Conservation (phyloP, 2,888 invertebrate genomes). For the Andrena chrysosceles region DNA sequence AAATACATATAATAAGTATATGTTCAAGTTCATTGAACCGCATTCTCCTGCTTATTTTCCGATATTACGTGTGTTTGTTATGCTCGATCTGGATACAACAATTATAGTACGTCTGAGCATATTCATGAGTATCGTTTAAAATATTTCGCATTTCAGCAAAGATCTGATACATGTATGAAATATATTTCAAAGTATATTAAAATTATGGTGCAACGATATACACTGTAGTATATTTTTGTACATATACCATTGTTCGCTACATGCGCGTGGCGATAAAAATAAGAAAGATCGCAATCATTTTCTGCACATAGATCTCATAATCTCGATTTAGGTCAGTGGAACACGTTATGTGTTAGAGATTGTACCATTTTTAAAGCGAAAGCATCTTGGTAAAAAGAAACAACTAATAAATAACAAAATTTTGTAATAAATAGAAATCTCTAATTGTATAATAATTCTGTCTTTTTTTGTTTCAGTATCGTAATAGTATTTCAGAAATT, state of each 20-base stretch:
- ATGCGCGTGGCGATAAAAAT: constrained; percentile 7
- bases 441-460: constrained; percentile 28
- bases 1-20: constrained; percentile 29
- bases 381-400: not conserved
- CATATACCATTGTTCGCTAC: constrained; percentile 29
- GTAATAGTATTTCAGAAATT: constrained; percentile 41
- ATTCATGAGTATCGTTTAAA: constrained; percentile 41
- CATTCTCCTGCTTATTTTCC: constrained; percentile 16
- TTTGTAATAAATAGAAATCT: constrained; percentile 17
- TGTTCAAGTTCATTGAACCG: constrained; percentile 23
- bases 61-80: constrained; percentile 30
- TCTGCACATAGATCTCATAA: constrained; percentile 1
- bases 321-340: constrained; percentile 2
- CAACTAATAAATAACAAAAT: constrained; percentile 15
- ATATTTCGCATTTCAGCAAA: constrained; percentile 30
- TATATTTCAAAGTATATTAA: constrained; percentile 44
- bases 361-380: not conserved
- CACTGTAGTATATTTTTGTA: constrained; percentile 25
- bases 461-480: constrained; percentile 18
- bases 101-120: constrained; percentile 36
- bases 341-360: constrained; percentile 9
- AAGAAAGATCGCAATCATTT: constrained; percentile 24
- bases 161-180: constrained; percentile 18
- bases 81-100: constrained; percentile 22
- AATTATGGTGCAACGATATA: constrained; percentile 36